A percentile compares a stretch with the other conserved stretches of the same genome.
Conservation (phyloP, 2,113 vertebrate genomes). For the Onychostoma macrolepis region DNA sequence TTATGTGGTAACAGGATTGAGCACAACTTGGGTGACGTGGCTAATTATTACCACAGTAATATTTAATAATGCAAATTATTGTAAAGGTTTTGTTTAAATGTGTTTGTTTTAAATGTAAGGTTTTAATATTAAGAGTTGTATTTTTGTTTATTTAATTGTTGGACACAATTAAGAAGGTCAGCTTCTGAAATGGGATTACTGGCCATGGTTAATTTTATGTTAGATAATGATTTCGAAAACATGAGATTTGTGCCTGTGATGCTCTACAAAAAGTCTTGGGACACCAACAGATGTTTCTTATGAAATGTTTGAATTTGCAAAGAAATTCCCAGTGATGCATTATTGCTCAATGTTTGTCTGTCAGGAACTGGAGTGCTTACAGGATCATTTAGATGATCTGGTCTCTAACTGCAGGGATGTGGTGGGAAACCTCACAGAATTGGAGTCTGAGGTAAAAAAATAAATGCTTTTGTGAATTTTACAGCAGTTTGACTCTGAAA, state of each 20-base stretch:
- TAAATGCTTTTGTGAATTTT: background rate
- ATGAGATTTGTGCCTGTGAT: background rate
- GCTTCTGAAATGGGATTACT: background rate
- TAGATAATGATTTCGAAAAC: background rate
- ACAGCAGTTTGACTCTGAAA: background rate
- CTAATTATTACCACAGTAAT: background rate
- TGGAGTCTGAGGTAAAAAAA: constrained; percentile 90
- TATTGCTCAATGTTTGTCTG: background rate
- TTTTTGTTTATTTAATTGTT: background rate
- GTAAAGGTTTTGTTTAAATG: background rate
- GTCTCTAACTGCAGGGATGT: constrained; percentile 87
- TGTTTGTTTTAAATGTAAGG: background rate
- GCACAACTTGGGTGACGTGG: background rate
- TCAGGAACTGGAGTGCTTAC: constrained; percentile 95
- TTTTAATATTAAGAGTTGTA: background rate
- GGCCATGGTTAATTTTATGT: background rate
- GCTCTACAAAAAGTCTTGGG: background rate
- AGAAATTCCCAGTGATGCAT: background rate
- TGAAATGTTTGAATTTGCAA: background rate
- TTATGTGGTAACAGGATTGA: background rate
- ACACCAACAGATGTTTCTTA: background rate
- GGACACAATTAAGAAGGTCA: background rate
- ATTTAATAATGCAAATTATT: background rate
- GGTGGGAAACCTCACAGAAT: constrained; percentile 93
- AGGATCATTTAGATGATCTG: constrained; percentile 95